Base-by-base conservation (phyloP, 23 tunicate species). In the Pegea sp. region DNA sequence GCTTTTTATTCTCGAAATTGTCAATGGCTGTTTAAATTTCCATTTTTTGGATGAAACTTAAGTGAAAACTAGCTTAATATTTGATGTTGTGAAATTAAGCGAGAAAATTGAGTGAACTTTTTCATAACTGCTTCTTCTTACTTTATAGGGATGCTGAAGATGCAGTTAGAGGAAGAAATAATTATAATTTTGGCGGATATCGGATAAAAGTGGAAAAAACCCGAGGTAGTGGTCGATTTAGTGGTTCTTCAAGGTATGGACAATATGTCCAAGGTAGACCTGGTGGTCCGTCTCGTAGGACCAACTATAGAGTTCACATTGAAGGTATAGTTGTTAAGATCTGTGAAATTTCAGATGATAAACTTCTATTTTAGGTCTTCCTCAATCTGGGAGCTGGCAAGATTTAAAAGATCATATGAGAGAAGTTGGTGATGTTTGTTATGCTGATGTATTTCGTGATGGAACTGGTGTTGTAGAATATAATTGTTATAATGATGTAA, bases 381-480 rank as follows among this genome's bases (percentile, higher is more conserved):
- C 93, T 2, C 59, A 64, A 1, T 51, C 77, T 53, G 93, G 93
- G 22, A 70, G 78, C 34, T 79, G 93, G 93, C 93, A 79, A 56
- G 93, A 79, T 33, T 56, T 79, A n/a, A 79, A 79, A 65, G 93
- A 79, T 30, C 93, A 79, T 64, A 79, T 79, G 93, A 51, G 93
- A 3, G 78, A 79, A 46, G 78, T 73, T 44, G 93, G 93, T 19
- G 78, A 70, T 55, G 93, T 79, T 30, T 64, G 78, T 44, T 79
- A 64, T 61, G 62, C 93, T 23, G 93, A 79, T 51, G 93, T 79
- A 16, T 65, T 62, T 48, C 42, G 60, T 8, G 77, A 70, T 53
- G 93, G 93, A 1, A 61, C 72, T 43, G 93, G 93, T 27, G 53
- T 79, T 30, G 93, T 79, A 31, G 93, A 79, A 34, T 79, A 46